Base-by-base conservation (phyloP, 23 tunicate genomes). In the Botrylloides violaceus region DNA sequence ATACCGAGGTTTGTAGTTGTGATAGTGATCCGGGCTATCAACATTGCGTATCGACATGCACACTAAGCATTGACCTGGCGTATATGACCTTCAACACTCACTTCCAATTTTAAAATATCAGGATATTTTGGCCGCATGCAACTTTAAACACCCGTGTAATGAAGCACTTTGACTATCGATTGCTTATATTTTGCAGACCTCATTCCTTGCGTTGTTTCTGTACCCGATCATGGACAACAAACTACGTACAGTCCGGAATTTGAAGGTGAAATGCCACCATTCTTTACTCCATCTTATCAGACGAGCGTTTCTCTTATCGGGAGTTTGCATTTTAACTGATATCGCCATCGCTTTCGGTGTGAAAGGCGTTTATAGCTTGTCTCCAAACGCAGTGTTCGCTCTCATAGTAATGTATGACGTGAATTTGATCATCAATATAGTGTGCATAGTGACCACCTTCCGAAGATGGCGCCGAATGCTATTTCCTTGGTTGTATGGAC, bases 181-280 rank as follows among this genome's bases (percentile, higher is more conserved):
- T 31, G 25, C 50, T 43, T 24, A 30, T 80, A 26, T 31, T 26
- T 87, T 76, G 3, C 71, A 87, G 95, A 32, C 66, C 34, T 80
- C 79, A 3, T 87, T 87, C 38, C 77, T 87, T 34, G 95, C 81
- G 20, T 57, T 87, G 12, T 87, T 80, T 47, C 82, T 87, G 30
- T 87, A 87, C 70, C 95, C 95, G 35, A 87, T 87, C 68, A 87
- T 87, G 95, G 95, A 87, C 70, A 80, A 76, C 75, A 87, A 87
- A 50, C 82, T 87, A 21, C 73, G 95, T 32, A 77, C 95, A 29
- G 78, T 80, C 43, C 24, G 95, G 50, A 66, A 76, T 29, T 74
- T 34, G 1, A 84, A 87, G 76, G 60, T 76, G 76, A 43, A 75
- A 61, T 65, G 82, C 50, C 84, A 56, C 76, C 39, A 35, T 37